Percentiles rank a stretch among this genome's conserved stretches.
These are phyloP conservation scores for Lumbricus terrestris DNA, from an alignment of 2,888 invertebrate genomes.

Conservation along the genomic window DNA sequence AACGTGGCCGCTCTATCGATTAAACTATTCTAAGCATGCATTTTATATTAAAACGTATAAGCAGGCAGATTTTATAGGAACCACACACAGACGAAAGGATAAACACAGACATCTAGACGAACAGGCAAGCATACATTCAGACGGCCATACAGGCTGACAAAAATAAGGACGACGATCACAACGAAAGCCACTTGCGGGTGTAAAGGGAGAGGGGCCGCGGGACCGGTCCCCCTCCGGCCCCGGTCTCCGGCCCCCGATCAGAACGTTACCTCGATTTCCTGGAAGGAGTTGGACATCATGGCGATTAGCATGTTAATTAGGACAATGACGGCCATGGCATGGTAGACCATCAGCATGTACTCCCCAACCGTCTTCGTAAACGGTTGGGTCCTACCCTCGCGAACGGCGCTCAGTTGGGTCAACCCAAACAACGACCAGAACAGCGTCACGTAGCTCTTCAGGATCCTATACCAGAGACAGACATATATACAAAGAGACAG, in stretches of 20 bases:
- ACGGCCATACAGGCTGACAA: background rate
- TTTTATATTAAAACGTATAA: background rate
- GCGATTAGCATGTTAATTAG: constrained; percentile 63
- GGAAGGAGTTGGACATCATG: constrained; percentile 62
- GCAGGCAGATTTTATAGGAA: background rate
- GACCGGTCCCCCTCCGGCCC: background rate
- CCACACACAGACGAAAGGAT: background rate
- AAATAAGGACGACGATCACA: background rate
- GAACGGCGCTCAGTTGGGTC: constrained; percentile 57
- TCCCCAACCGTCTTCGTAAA: constrained; percentile 60
- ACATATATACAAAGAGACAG: background rate
- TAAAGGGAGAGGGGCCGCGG: background rate
- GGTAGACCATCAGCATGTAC: constrained; percentile 60
- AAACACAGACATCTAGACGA: background rate
- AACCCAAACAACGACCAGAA: constrained; percentile 62
- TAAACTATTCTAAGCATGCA: background rate
- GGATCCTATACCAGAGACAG: constrained; percentile 48
- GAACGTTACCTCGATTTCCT: constrained; percentile 60
- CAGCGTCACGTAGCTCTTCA: constrained; percentile 59
- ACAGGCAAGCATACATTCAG: background rate
- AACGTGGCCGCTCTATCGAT: background rate
- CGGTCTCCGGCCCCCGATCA: too few species aligned
- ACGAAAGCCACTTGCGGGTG: background rate
- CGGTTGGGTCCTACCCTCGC: constrained; percentile 51
- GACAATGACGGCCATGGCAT: constrained; percentile 61